phyloP scores from a whole-genome alignment of 1,140 invertebrate species.

The Aporrectodea caliginosa region DNA sequence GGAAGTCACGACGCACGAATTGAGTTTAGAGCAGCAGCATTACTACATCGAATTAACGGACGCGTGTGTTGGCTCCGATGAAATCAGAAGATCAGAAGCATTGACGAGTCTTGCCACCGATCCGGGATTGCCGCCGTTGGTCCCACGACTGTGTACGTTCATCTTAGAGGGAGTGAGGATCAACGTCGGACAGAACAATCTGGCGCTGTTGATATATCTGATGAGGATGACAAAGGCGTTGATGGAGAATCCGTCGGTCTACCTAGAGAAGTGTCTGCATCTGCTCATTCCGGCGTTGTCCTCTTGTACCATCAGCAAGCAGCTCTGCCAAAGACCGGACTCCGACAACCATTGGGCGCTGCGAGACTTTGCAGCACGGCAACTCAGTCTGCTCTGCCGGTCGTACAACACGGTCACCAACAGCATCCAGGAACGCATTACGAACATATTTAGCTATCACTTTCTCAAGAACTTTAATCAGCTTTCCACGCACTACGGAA shows the following conservation, averaged over 20 bases:
- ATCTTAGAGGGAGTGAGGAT: constrained; percentile 97
- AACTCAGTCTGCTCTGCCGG: constrained; percentile 88
- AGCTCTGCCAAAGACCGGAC: constrained; percentile 90
- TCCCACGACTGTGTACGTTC: constrained; percentile 95
- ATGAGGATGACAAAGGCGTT: constrained; percentile 97
- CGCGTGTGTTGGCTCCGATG: constrained; percentile 96
- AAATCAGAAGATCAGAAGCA: constrained; percentile 86
- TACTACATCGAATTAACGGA: constrained; percentile 99
- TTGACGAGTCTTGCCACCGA: constrained; percentile 90
- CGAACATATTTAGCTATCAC: constrained; percentile 72
- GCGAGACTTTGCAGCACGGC: constrained; percentile 86
- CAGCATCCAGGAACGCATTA: constrained; percentile 89
- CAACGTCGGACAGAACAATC: constrained; percentile 96
- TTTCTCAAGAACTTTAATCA: constrained; percentile 78
- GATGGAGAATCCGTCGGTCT: constrained; percentile 90
- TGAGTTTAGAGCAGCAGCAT: constrained; percentile 83
- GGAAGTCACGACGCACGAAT: constrained; percentile 89
- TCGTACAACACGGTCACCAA: constrained; percentile 95
- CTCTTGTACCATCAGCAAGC: constrained; percentile 94
- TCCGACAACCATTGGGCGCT: constrained; percentile 98
- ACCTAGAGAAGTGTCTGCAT: constrained; percentile 97
- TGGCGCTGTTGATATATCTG: constrained; percentile 94
- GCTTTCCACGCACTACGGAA: constrained; percentile 87
- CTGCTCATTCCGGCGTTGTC: constrained; percentile 93
- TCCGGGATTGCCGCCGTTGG: constrained; percentile 96